Conservation (phyloP, 2,888 invertebrate genomes). For the Andrena bicolor region DNA sequence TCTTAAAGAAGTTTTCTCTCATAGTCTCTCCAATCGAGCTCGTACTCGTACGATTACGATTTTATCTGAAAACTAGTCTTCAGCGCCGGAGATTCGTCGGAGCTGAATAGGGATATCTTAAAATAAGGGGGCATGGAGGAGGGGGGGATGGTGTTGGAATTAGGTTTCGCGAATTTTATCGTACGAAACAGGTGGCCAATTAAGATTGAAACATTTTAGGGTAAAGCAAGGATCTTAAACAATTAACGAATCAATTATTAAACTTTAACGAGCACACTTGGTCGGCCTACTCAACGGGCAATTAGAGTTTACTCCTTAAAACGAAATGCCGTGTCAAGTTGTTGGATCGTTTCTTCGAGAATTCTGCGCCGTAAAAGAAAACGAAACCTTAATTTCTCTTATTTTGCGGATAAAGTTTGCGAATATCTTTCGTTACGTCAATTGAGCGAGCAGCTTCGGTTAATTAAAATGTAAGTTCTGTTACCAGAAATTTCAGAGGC, state of each 20-base stretch:
- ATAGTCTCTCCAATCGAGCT: conserved; percentile 22
- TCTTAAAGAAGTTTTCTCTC: conserved; percentile 24
- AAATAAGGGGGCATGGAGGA: neutral
- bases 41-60: conserved; percentile 16
- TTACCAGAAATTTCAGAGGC: conserved; percentile 25
- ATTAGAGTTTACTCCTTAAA: conserved; percentile 33
- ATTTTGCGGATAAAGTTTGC: neutral
- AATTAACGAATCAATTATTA: conserved; percentile 32
- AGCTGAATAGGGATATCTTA: conserved; percentile 19
- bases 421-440: neutral
- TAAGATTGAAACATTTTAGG: conserved; percentile 36
- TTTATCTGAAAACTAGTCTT: conserved; percentile 52
- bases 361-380: neutral
- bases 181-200: conserved; percentile 49
- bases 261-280: conserved; percentile 27
- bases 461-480: conserved; percentile 6
- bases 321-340: neutral
- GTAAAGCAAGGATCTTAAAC: conserved; percentile 9
- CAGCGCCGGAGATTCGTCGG: conserved; percentile 34
- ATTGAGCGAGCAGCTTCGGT: conserved; percentile 11
- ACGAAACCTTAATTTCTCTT: neutral
- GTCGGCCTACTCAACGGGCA: conserved; percentile 33
- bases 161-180: conserved; percentile 37
- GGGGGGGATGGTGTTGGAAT: conserved; percentile 4
- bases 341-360: neutral